Base-by-base conservation (phyloP, 2,888 invertebrate genomes). In the Netelia melanura region DNA sequence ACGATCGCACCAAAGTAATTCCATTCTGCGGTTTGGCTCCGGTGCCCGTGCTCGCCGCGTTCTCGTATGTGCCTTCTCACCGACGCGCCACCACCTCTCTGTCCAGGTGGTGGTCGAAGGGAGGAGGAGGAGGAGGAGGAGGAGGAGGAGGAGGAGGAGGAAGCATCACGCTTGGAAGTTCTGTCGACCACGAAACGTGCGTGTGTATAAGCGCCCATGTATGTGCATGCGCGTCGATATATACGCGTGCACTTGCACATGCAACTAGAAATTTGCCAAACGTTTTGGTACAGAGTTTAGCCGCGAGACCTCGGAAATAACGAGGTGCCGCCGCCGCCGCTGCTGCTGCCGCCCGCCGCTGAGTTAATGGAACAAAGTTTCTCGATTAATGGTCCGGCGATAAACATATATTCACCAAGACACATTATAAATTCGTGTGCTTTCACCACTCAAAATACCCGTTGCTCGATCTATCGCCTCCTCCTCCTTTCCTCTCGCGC, bases 1-100 rank as follows among this genome's bases (percentile, higher is more conserved):
- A 91, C 91, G 91, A 92, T 91, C 91, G 91, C 91, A 84, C 91
- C 90, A 87, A 90, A 92, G 91, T 91, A 91, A 92, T 92, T 92
- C 88, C 90, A 91, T 91, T 91, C 90, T 90, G 91, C 87, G 91
- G 91, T 91, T 91, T 89, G 90, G 90, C 89, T 90, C 56, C 90
- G 89, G 90, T 89, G 88, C 90, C 88, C 88, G 87, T 85, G 82
- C 86, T 75, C 70, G 21, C 52, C 67, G 65, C 68, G 75, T 65
- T 68, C 58, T 67, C 68, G 77, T 62, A 61, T 48, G 11, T 3
- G 14, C 81, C 54, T 23, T 58, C 74, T 56, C 81, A 54, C 83
- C 67, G 48, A 86, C 70, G 61, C 61, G 68, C 62, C 64, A 65
- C 68, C 54, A 61, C 44, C 58, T 87, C 84, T 21, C 52, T 30